A percentile compares a stretch with the other conserved stretches of the same genome.
Conservation (phyloP, 1,140 invertebrate species). For the Drosophila nikananu region DNA sequence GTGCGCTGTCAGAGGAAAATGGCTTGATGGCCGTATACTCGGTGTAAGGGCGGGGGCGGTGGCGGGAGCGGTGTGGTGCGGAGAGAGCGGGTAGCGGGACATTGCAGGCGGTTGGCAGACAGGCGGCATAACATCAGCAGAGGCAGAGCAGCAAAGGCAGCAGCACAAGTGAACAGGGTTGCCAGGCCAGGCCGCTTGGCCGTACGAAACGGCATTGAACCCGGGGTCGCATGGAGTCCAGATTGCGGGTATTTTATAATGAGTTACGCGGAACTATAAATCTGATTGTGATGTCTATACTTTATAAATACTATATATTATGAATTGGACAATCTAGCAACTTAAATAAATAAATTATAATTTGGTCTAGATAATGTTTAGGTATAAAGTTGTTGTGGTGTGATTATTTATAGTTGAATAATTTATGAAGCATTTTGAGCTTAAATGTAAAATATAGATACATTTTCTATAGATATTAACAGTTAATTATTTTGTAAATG, state of each 20-base stretch:
- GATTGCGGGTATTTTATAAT: slow-evolving; percentile 12
- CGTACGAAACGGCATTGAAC: slow-evolving; percentile 61
- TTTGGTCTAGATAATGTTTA: too few species aligned
- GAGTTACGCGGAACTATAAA: slow-evolving; percentile 1
- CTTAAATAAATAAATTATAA: too few species aligned
- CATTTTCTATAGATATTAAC: too few species aligned
- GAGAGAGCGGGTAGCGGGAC: slow-evolving; percentile 43
- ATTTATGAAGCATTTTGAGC: too few species aligned
- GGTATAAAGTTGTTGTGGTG: too few species aligned
- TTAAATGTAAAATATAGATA: too few species aligned
- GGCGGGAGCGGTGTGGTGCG: slow-evolving; percentile 13
- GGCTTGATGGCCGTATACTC: slow-evolving; percentile 59
- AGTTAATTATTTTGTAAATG: too few species aligned
- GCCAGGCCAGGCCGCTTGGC: slow-evolving; percentile 23
- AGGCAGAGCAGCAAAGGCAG: slow-evolving; percentile 55
- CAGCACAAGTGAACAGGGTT: slow-evolving; percentile 70
- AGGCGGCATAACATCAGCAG: slow-evolving; percentile 81
- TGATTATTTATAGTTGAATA: too few species aligned
- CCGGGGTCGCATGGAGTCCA: slow-evolving; percentile 12
- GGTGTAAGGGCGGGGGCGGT: slow-evolving; percentile 14
- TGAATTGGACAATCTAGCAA: neutral
- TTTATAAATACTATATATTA: neutral
- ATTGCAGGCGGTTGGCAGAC: slow-evolving; percentile 67
- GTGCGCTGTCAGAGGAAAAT: slow-evolving; percentile 74
- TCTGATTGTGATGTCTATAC: neutral